phyloP scores from a whole-genome alignment of 2,888 invertebrate species.

The Pyrrhosoma nymphula region DNA sequence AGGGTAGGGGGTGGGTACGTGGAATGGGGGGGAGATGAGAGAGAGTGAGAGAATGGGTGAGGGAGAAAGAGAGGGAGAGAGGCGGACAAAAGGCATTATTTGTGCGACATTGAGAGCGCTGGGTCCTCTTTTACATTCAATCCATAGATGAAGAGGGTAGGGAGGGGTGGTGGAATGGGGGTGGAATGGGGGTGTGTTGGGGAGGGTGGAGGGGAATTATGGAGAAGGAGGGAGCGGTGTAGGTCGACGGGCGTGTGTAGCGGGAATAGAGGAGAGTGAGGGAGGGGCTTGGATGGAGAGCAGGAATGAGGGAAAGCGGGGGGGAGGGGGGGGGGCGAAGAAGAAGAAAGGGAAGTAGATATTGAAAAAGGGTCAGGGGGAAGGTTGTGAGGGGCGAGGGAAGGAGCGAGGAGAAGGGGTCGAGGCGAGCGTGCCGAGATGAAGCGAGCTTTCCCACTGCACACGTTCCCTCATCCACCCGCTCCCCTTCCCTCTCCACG shows the following conservation, averaged over 20 bases:
- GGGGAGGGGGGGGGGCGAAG: neutral
- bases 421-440: slow-evolving; percentile 36
- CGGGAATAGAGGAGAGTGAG: neutral
- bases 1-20: neutral
- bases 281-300: neutral
- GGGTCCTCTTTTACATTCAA: slow-evolving; percentile 32
- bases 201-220: slow-evolving; percentile 70
- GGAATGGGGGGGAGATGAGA: neutral
- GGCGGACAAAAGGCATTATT: slow-evolving; percentile 71
- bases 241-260: neutral
- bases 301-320: neutral
- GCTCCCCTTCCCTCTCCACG: neutral
- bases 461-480: neutral
- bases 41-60: slow-evolving; percentile 57
- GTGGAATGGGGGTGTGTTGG: slow-evolving; percentile 20
- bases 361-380: slow-evolving; percentile 3
- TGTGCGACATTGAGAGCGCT: slow-evolving; percentile 36
- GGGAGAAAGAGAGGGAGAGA: slow-evolving; percentile 67
- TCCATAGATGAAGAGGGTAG: slow-evolving; percentile 20
- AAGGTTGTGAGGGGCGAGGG: neutral
- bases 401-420: neutral
- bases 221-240: slow-evolving; percentile 73
- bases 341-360: neutral
- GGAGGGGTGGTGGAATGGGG: slow-evolving; percentile 62
- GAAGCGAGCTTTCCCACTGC: slow-evolving; percentile 2